phyloP scores from a whole-genome alignment of 1,140 invertebrate species.

The Halesus radiatus region DNA sequence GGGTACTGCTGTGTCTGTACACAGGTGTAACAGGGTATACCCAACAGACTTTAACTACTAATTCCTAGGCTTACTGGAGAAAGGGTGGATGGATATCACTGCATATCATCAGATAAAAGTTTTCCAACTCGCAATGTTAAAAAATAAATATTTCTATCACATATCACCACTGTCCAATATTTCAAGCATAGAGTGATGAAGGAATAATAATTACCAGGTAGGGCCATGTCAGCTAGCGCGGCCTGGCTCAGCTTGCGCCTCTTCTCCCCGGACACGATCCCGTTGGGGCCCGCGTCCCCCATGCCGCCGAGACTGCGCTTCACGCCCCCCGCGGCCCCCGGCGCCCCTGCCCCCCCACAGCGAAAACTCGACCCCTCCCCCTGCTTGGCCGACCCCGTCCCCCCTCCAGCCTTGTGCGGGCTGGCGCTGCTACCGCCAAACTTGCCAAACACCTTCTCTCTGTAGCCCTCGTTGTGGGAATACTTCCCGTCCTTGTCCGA shows the following conservation, averaged over 20 bases:
- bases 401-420: constrained; percentile 11
- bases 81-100: no score
- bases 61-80: no score
- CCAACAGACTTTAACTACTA: no score
- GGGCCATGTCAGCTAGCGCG: constrained; percentile 32
- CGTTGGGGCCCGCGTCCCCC: constrained; percentile 60
- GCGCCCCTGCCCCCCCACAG: constrained; percentile 59
- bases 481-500: constrained; percentile 67
- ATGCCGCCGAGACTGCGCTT: constrained; percentile 13
- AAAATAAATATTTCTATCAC: no score
- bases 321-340: constrained; percentile 59
- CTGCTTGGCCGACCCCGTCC: neutral
- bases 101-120: no score
- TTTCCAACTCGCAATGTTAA: no score
- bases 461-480: constrained; percentile 68
- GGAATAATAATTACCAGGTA: neutral
- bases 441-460: constrained; percentile 61
- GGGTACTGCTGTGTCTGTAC: no score
- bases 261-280: constrained; percentile 69
- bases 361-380: constrained; percentile 65
- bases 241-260: constrained; percentile 69
- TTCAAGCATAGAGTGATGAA: no score
- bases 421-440: constrained; percentile 23
- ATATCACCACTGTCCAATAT: no score
- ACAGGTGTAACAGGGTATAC: no score